Evolutionary conservation across 1,140 invertebrate genomes (phyloP), one percentile per base, ranked within the genome.

Genomic region (Meteorus sp.): DNA sequence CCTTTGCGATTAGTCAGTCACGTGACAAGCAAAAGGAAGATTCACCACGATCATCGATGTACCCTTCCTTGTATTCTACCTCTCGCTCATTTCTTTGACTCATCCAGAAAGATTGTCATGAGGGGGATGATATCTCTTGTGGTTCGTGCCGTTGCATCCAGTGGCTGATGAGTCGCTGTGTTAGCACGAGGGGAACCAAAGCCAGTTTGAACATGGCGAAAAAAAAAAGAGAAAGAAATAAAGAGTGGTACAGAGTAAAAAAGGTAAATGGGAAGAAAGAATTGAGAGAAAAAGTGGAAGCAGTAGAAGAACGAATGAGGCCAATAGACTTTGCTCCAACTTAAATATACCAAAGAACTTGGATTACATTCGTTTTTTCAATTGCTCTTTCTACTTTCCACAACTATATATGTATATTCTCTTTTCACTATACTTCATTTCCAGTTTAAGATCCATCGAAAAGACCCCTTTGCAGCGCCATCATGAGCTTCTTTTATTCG

Each of bases 101-200:
- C 31, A 19, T 13, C 52, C 33, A 22, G 19, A 23, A 52, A 44
- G 37, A 55, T 55, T 44, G 37, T 27, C 23, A n/a, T n/a, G n/a
- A n/a, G 31, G 19, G 52, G 52, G 52, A 55, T 55, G 52, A 55
- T 55, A 55, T 22, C 35, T 20, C 19, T 4, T 2, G 2, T 4
- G 19, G 51, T 22, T 25, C 35, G 51, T 54, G 51, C 9, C 37
- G 31, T 35, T 1, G 19, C 3, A 54, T 22, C 4, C 51, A 54
- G 35, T 27, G 3, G 35, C 11, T 1, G 35, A 37, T 35, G 8
- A 35, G 50, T 52, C 48, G 31, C 25, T 17, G n/a, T 29, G 1
- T 11, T 9, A 33, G 3, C 3, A 11, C 3, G 8, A 13, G 35
- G 8, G 3, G 35, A 15, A 15, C n/a, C n/a, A n/a, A n/a, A n/a